phyloP scores from a whole-genome alignment of 1,140 invertebrate genomes.

The Zaprionus vittiger region DNA sequence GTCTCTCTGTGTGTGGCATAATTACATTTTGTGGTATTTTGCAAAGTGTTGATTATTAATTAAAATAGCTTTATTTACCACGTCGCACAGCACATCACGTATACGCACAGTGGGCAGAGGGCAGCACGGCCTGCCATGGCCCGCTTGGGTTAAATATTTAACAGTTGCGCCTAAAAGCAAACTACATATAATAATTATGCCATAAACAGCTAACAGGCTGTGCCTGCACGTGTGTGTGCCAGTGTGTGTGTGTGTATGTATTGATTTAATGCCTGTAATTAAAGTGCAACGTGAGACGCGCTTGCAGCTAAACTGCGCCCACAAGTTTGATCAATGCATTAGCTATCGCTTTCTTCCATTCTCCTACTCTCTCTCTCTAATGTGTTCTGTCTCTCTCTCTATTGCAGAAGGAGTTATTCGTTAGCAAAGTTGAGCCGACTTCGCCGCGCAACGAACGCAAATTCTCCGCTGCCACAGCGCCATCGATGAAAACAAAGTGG shows the following conservation, averaged over 20 bases:
- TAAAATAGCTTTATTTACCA: conserved; percentile 78
- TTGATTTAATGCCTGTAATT: conserved; percentile 74
- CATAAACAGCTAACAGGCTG: conserved; percentile 46
- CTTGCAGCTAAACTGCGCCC: conserved; percentile 45
- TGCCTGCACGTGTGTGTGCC: conserved; percentile 18
- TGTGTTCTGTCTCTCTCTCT: conserved; percentile 59
- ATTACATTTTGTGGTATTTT: conserved; percentile 79
- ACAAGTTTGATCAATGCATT: conserved; percentile 10
- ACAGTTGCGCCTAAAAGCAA: conserved; percentile 66
- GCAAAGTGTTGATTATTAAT: conserved; percentile 82
- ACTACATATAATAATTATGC: conserved; percentile 59
- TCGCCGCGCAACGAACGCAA: conserved; percentile 91
- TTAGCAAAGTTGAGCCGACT: conserved; percentile 88
- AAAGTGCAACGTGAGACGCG: conserved; percentile 71
- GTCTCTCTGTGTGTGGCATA: conserved; percentile 47
- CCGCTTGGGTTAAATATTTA: conserved; percentile 68
- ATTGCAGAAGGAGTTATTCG: conserved; percentile 95
- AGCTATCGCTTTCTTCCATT: conserved; percentile 62
- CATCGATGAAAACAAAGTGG: conserved; percentile 98
- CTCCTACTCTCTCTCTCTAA: conserved; percentile 1
- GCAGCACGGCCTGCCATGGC: background rate
- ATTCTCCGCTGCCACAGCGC: conserved; percentile 93
- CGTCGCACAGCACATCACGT: conserved; percentile 10
- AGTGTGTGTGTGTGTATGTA: conserved; percentile 36
- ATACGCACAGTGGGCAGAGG: conserved; percentile 28